Conservation (phyloP, 2,797 vertebrate genomes). For the Diglossa cyanea region DNA sequence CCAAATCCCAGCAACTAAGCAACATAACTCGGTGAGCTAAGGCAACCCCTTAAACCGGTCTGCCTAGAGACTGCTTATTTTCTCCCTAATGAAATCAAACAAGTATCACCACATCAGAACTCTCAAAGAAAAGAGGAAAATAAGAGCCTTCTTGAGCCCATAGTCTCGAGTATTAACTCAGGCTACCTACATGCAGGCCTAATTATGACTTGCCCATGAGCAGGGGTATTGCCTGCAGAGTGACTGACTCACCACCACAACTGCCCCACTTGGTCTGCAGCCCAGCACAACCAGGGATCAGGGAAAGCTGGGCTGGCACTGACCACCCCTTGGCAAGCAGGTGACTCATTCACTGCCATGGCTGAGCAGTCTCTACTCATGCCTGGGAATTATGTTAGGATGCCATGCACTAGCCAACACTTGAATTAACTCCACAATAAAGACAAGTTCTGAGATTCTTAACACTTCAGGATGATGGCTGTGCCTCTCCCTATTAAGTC, state of each 20-base stretch:
- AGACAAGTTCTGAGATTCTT: background rate
- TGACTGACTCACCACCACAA: fast-evolving
- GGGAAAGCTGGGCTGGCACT: background rate
- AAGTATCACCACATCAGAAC: background rate
- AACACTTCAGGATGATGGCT: background rate
- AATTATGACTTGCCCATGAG: fast-evolving
- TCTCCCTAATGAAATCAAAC: background rate
- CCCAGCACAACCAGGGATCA: background rate
- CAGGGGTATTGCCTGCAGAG: fast-evolving
- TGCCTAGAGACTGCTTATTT: background rate
- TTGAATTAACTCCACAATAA: background rate
- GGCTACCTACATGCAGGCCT: background rate
- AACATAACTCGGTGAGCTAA: background rate
- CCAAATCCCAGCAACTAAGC: background rate
- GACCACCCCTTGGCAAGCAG: background rate
- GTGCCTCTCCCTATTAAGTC: background rate
- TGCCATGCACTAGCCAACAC: background rate
- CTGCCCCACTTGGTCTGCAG: background rate
- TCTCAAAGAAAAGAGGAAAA: background rate
- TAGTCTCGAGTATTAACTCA: background rate
- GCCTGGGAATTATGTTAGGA: background rate
- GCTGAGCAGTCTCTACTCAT: background rate
- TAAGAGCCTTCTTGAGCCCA: background rate
- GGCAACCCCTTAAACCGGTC: background rate
- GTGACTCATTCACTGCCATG: background rate